Evolutionary conservation across 2,888 invertebrate genomes (phyloP).

Genomic region (Gryllus longicercus): DNA sequence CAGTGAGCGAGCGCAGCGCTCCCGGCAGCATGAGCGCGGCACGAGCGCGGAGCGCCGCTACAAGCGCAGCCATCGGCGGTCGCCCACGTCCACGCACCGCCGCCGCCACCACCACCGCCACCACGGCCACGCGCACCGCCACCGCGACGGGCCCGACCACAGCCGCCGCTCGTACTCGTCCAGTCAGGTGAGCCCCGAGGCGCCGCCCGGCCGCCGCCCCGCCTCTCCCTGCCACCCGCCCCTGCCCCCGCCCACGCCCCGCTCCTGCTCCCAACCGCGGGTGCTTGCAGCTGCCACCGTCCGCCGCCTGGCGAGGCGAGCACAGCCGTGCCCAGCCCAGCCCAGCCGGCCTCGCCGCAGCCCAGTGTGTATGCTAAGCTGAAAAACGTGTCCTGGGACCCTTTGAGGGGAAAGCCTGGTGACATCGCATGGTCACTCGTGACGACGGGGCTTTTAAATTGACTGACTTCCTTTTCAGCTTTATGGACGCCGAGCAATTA

Average conservation of each 20-base stretch:
- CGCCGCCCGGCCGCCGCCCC: conserved; percentile 26
- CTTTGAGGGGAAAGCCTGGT: no score
- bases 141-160: conserved; percentile 45
- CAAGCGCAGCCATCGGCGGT: conserved; percentile 79
- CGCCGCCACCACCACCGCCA: conserved; percentile 54
- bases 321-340: no score
- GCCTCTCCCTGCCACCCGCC: no score
- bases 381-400: neutral
- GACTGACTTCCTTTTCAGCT: no score
- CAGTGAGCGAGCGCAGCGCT: conserved; percentile 58
- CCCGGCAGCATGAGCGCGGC: conserved; percentile 65
- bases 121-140: conserved; percentile 50
- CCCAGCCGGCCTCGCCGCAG: conserved; percentile 24
- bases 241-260: no score
- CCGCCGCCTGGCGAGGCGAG: conserved; percentile 19
- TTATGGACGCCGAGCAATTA: no score
- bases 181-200: conserved; percentile 39
- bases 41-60: conserved; percentile 77
- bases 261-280: conserved; percentile 18
- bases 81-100: conserved; percentile 66
- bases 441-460: no score
- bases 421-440: no score
- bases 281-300: conserved; percentile 22
- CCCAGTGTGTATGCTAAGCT: conserved; percentile 21
- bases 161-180: conserved; percentile 35